Conservation (phyloP, 1,140 invertebrate genomes). For the Drosophila erecta region DNA sequence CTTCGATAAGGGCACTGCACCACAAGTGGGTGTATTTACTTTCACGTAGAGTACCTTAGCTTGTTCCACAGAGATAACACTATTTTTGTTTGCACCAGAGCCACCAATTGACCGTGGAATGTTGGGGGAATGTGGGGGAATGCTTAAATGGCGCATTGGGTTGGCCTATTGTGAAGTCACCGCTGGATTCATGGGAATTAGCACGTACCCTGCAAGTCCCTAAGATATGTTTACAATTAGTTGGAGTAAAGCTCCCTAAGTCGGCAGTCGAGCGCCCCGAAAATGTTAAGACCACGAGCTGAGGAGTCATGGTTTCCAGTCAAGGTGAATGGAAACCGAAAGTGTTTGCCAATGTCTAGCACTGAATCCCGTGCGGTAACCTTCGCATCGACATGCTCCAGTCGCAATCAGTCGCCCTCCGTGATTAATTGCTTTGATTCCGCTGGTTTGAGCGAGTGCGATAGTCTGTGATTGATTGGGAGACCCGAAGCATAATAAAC, state of each 20-base stretch:
- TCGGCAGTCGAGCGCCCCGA: not conserved
- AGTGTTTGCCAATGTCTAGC: conserved; percentile 39
- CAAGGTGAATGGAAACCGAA: conserved; percentile 45
- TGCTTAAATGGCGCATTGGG: not conserved
- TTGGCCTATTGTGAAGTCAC: not conserved
- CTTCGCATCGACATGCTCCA: conserved; percentile 37
- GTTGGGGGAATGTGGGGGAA: not conserved
- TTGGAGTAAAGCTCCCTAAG: not conserved
- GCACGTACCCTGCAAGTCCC: not conserved
- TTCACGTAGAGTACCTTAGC: conserved; percentile 1
- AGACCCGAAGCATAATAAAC: conserved; percentile 34
- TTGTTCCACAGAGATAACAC: conserved; percentile 33
- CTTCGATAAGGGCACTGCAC: not conserved
- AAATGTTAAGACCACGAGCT: conserved; percentile 31
- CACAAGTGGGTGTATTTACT: conserved; percentile 2
- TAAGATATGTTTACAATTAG: conserved; percentile 24
- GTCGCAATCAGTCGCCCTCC: conserved; percentile 44
- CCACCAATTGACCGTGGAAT: not conserved
- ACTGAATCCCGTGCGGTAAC: conserved; percentile 37
- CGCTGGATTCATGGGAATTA: conserved; percentile 4
- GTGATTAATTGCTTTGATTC: conserved; percentile 46
- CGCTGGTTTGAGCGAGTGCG: conserved; percentile 10
- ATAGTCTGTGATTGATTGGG: conserved; percentile 46
- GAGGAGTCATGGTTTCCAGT: not conserved
- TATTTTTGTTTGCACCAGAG: conserved; percentile 17